phyloP scores from a whole-genome alignment of 2,797 vertebrate genomes.

The Eulemur albifrons region DNA sequence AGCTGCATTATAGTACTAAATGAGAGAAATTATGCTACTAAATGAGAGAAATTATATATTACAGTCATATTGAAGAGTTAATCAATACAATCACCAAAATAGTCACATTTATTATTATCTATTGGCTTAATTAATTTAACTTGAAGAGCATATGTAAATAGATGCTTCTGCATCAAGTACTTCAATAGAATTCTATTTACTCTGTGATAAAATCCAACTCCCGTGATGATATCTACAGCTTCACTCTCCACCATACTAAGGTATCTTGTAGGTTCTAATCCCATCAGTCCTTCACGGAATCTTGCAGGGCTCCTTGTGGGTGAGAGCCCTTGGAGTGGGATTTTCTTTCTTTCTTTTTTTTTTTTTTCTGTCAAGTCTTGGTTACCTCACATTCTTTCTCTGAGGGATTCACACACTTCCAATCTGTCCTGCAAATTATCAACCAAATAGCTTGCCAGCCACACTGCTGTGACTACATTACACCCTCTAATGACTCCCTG shows the following conservation, averaged over 20 bases:
- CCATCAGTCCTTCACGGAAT: neutral
- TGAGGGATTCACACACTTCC: conserved; percentile 9
- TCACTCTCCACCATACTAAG: neutral
- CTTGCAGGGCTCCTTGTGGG: neutral
- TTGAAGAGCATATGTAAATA: conserved; percentile 1
- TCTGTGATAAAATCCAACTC: neutral
- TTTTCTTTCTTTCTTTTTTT: neutral
- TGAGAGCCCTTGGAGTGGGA: neutral
- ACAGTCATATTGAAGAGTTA: neutral
- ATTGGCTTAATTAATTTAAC: conserved; percentile 28
- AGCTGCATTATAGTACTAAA: neutral
- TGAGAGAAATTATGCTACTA: neutral
- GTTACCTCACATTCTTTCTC: neutral
- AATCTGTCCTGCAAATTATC: conserved; percentile 27
- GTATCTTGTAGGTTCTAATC: neutral
- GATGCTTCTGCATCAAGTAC: neutral
- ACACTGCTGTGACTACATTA: conserved; percentile 13
- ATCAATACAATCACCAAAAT: neutral
- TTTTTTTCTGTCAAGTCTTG: neutral
- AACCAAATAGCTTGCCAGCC: neutral
- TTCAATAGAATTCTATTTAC: neutral
- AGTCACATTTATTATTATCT: conserved; percentile 35
- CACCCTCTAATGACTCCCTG: neutral
- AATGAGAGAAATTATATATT: neutral
- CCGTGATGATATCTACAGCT: neutral